Evolutionary conservation across 2,797 vertebrate genomes (phyloP), one percentile per base, ranked within the genome.

Genomic region (Neosilurus hyrtlii): DNA sequence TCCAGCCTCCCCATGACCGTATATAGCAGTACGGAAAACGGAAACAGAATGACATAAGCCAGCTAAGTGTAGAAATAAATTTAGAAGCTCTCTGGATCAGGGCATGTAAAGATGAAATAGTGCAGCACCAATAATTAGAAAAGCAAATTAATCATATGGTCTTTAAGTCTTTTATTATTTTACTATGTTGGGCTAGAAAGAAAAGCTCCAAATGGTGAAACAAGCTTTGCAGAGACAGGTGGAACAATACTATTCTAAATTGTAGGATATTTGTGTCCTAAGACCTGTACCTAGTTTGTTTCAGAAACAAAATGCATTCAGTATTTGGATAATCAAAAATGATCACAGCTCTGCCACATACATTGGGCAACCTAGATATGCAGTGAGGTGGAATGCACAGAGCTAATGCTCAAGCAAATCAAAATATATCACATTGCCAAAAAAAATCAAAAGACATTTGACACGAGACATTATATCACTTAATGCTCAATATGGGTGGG

Each of bases 161-260:
- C 11, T 76, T 43, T 9, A 37, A 22, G 61, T 76, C 1, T 77
- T 49, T 43, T 49, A 6, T 62, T 63, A 49, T 14, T 24, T 24
- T 24, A 62, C 22, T 54, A 12, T 59, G 79, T n/a, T 62, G 30
- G 18, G 18, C 16, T 49, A 74, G 35, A 79, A 66, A 63, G 15
- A 82, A 54, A 84, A 37, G 73, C 2, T 52, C 43, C 59, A 54
- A 52, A 37, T 35, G 59, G 30, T 37, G 6, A 66, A 62, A 82
- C 2, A 71, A 16, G 70, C 82, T 85, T 84, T 56, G 74, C 20
- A 75, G 18, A 59, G 18, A 70, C 37, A 57, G 82, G 43, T 35
- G 76, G 57, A 84, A 88, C 76, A 81, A 84, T 57, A 49, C 24
- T 63, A 57, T 85, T 84, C 52, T 81, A 70, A 83, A 79, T 37